Evolutionary conservation across 2,888 invertebrate species (phyloP).

Genomic region (Carcina quercana): DNA sequence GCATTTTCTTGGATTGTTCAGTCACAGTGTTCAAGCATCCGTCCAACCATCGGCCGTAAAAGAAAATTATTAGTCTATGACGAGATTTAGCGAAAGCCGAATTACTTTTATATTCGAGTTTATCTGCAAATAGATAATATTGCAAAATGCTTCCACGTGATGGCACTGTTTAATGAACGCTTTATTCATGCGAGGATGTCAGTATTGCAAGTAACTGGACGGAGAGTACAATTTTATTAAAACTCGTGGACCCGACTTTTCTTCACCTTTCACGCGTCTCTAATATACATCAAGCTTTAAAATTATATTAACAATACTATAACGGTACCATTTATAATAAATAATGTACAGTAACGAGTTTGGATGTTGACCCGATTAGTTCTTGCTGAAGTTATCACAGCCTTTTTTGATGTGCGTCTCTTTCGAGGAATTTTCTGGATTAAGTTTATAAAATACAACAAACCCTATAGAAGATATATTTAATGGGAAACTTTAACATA

Average conservation of each 20-base stretch:
- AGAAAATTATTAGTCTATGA: constrained; percentile 32
- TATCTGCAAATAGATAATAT: constrained; percentile 14
- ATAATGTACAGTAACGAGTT: constrained; percentile 34
- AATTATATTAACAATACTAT: constrained; percentile 59
- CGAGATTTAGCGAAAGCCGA: constrained; percentile 21
- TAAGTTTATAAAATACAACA: too few species aligned
- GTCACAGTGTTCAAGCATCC: too few species aligned
- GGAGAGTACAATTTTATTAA: constrained; percentile 52
- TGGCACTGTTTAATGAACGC: constrained; percentile 8
- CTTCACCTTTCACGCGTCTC: constrained; percentile 41
- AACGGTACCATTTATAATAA: constrained; percentile 47
- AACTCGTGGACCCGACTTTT: constrained; percentile 37
- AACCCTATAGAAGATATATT: too few species aligned
- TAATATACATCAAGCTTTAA: constrained; percentile 41
- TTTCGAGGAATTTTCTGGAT: too few species aligned
- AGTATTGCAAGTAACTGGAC: constrained; percentile 47
- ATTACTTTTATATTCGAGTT: constrained; percentile 14
- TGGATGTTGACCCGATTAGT: constrained; percentile 47
- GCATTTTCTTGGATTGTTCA: too few species aligned
- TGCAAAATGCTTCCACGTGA: constrained; percentile 11
- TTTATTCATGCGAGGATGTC: constrained; percentile 4
- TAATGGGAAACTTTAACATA: too few species aligned
- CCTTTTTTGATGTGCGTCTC: constrained; percentile 64
- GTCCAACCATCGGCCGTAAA: too few species aligned
- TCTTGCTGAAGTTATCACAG: constrained; percentile 59